Evolutionary conservation across 2,888 invertebrate species (phyloP), one percentile per base, ranked within the genome.

Genomic region (Sarcophaga carnaria): DNA sequence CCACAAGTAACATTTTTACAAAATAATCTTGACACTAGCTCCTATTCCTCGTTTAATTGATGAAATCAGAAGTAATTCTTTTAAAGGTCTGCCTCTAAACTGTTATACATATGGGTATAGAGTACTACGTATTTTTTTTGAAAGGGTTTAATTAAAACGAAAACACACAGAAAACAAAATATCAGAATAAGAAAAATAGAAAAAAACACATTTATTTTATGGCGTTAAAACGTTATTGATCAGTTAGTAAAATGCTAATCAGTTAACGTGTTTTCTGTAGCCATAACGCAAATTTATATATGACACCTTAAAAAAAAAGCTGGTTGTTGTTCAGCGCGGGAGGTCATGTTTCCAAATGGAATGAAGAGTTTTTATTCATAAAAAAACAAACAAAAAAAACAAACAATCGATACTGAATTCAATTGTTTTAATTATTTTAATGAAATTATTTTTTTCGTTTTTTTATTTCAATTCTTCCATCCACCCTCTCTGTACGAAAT

Each of bases 191-290:
- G 8, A 62, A 6, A 10, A 60, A 20, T 20, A 20, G 17, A 69
- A 27, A 67, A 67, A 54, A 69, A 37, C 10, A 37, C 37, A 37
- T 37, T 37, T 37, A 6, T 59, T 67, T 67, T 69, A 47, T 47
- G 45, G 78, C 81, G 70, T 20, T 69, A 79, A 85, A 83, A 83
- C 83, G 79, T 79, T 88, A 85, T 85, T 85, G 83, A 67, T 83
- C 74, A 86, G 20, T 88, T 88, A 86, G 88, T 74, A 47, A 77
- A 64, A 82, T 74, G 84, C 76, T 86, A 86, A 86, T 82, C 71
- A 86, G 70, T 88, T 81, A 80, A 81, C 75, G 76, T 70, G 76
- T 82, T 75, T 75, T 37, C 37, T 37, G 37, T 17, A 64, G 20
- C 20, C 17, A 64, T 17, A 63, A 45, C 3, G 12, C 60, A 20